A percentile compares a stretch with the other conserved stretches of the same genome.
These are phyloP conservation scores for Polia nebulosa DNA, from an alignment of 2,888 invertebrate species.

Conservation along the genomic window DNA sequence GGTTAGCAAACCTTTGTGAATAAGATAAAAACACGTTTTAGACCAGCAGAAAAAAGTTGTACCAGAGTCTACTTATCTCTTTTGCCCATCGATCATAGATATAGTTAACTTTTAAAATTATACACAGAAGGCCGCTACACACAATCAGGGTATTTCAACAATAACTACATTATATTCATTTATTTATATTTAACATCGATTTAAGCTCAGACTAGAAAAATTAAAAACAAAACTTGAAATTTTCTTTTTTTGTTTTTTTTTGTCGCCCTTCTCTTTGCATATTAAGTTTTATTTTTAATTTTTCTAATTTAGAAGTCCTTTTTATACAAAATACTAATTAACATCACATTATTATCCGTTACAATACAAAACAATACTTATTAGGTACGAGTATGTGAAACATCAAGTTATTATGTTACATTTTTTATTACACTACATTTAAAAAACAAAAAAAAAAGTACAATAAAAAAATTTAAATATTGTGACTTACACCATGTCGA, in stretches of 20 bases:
- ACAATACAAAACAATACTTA: constrained; percentile 55
- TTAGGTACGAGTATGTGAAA: too few species aligned
- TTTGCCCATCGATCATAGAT: constrained; percentile 22
- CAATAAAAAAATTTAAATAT: constrained; percentile 11
- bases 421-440: constrained; percentile 15
- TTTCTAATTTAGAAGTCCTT: constrained; percentile 48
- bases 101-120: constrained; percentile 29
- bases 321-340: constrained; percentile 63
- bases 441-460: constrained; percentile 9
- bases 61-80: constrained; percentile 18
- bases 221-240: constrained; percentile 37
- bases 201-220: constrained; percentile 61
- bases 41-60: background rate
- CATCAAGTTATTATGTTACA: constrained; percentile 36
- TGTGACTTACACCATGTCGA: background rate
- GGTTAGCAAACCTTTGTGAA: too few species aligned
- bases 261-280: background rate
- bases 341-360: constrained; percentile 60
- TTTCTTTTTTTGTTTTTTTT: background rate
- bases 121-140: constrained; percentile 63
- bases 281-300: constrained; percentile 44
- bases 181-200: constrained; percentile 63
- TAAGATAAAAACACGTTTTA: too few species aligned
- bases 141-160: constrained; percentile 63
- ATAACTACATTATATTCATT: constrained; percentile 58